A percentile compares a stretch with the other conserved stretches of the same genome.
phyloP scores from a whole-genome alignment of 2,797 vertebrate species.

The Pseudomugil gertrudae region DNA sequence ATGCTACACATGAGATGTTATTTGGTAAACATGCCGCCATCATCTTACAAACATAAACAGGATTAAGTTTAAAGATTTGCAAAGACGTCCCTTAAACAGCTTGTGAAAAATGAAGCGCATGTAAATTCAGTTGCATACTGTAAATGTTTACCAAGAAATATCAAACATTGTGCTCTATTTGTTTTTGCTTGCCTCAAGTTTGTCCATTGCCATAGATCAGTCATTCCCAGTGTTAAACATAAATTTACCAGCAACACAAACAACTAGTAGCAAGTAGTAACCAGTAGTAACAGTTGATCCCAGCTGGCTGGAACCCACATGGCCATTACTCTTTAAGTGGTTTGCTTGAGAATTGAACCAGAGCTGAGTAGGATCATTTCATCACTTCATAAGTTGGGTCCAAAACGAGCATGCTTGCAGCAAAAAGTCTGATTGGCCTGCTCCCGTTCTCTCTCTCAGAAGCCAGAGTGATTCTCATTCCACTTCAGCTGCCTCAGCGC shows the following conservation, averaged over 20 bases:
- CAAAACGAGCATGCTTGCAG: slow-evolving; percentile 69
- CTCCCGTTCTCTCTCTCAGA: slow-evolving; percentile 45
- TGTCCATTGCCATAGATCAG: slow-evolving; percentile 66
- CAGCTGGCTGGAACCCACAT: slow-evolving; percentile 65
- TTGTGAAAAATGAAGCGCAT: slow-evolving; percentile 72
- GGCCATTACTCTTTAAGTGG: slow-evolving; percentile 76
- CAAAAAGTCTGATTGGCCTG: slow-evolving; percentile 53
- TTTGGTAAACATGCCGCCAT: slow-evolving; percentile 72
- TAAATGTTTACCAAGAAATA: slow-evolving; percentile 80
- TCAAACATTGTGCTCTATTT: slow-evolving; percentile 79
- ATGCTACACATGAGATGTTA: slow-evolving; percentile 59
- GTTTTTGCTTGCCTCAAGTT: slow-evolving; percentile 76
- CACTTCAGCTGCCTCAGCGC: slow-evolving; percentile 65
- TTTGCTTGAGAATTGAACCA: slow-evolving; percentile 70
- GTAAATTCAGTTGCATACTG: slow-evolving; percentile 62
- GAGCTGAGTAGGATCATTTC: slow-evolving; percentile 64
- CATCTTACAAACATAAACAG: slow-evolving; percentile 71
- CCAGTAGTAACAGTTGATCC: slow-evolving; percentile 69
- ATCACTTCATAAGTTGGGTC: slow-evolving; percentile 68
- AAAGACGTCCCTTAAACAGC: slow-evolving; percentile 64
- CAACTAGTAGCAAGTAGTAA: slow-evolving; percentile 77
- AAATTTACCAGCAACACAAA: slow-evolving; percentile 72
- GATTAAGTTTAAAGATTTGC: slow-evolving; percentile 70
- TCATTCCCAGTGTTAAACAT: slow-evolving; percentile 69
- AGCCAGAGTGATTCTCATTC: slow-evolving; percentile 70